These are phyloP conservation scores for Oenanthe melanoleuca DNA, from an alignment of 2,113 vertebrate genomes.

Conservation along the genomic window DNA sequence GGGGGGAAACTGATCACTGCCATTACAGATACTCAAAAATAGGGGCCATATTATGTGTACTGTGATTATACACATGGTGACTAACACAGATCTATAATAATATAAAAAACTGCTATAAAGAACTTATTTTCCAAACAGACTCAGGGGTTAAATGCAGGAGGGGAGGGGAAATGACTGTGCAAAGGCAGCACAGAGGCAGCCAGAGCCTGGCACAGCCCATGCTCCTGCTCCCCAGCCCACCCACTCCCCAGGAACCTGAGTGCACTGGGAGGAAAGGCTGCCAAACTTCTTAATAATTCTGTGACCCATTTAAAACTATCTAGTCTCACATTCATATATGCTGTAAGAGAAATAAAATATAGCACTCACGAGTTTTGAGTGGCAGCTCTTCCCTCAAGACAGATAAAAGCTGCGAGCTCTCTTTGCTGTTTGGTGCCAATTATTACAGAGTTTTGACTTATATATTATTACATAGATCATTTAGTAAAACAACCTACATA, in stretches of 20 bases:
- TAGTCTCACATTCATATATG: constrained; percentile 39
- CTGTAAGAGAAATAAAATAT: constrained; percentile 57
- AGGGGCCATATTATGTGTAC: not conserved
- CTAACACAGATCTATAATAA: not conserved
- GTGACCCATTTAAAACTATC: constrained; percentile 43
- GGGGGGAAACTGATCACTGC: constrained; percentile 8
- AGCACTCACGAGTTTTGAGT: not conserved
- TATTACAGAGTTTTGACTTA: constrained; percentile 55
- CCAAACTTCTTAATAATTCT: constrained; percentile 21
- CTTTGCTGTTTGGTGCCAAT: constrained; percentile 51
- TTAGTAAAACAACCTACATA: constrained; percentile 59
- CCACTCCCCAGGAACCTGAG: not conserved
- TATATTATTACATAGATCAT: constrained; percentile 58
- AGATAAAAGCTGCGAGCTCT: constrained; percentile 54
- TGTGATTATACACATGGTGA: constrained; percentile 6
- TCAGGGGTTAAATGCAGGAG: not conserved
- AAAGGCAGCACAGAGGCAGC: not conserved
- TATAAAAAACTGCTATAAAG: not conserved
- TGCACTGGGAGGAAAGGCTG: not conserved
- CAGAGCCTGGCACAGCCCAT: not conserved
- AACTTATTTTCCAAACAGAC: constrained; percentile 30
- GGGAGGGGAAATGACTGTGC: not conserved
- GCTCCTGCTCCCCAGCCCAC: not conserved
- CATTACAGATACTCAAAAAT: constrained; percentile 5
- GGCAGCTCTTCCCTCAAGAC: constrained; percentile 58